Evolutionary conservation across 2,797 vertebrate genomes (phyloP), one percentile per base, ranked within the genome.

Genomic region (Falco peregrinus): DNA sequence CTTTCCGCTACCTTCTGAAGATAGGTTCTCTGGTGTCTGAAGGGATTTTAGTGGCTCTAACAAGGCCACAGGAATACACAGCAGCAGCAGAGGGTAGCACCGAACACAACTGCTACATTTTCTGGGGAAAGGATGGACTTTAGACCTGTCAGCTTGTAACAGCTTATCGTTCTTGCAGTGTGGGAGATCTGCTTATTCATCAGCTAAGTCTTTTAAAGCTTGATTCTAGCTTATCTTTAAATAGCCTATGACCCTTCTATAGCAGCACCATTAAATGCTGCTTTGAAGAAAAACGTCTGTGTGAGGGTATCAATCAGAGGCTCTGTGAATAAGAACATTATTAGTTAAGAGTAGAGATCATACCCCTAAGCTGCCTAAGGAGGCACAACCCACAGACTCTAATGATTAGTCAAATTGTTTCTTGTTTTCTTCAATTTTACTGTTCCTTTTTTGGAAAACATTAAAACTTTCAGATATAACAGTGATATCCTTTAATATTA

Each of bases 181-280:
- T 45, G 50, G 59, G 29, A 76, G 51, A 90, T 57, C 61, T 92
- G 54, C 61, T 93, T 80, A 69, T 88, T 87, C 63, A 65, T 63
- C 71, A 74, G 13, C 35, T 35, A 1, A 59, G 16, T 25, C 63
- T 63, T 87, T 60, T 69, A 31, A 45, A 87, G 41, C 75, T 71
- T 63, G 80, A 77, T 80, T 81, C 51, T 64, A 43, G 13, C 56
- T 95, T 85, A 48, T 76, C 90, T 92, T 89, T 93, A 78, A 91
- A 69, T 50, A 78, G 64, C n/a, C 83, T 68, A 9, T 85, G 91
- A 71, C 88, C 94, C 61, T 82, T 54, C 59, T 48, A 9, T 45
- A 79, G 81, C 50, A 87, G 43, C 57, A 26, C 35, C 67, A 59
- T 85, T 70, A 78, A 92, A 85, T 53, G 16, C 6, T 89, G 61